Percentiles rank a stretch among this genome's conserved stretches.
Evolutionary conservation across 2,888 invertebrate species (phyloP).

Genomic region (Drosophila neutralis): DNA sequence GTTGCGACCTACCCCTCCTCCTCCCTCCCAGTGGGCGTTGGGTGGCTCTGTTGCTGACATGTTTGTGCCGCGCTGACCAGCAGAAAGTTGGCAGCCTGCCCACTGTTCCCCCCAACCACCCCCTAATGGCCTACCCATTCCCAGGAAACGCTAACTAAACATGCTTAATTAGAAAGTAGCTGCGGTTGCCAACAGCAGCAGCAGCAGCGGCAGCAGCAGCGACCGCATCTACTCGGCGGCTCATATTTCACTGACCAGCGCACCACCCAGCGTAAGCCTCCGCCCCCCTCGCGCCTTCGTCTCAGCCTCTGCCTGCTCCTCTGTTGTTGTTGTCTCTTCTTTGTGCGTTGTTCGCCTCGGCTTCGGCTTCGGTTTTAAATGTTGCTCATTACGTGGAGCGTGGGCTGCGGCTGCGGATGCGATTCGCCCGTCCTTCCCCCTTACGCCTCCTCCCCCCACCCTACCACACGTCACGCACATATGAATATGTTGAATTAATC

Average conservation of each 20-base stretch:
- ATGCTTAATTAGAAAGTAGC: conserved; percentile 82
- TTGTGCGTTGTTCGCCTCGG: conserved; percentile 8
- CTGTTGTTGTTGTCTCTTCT: conserved; percentile 31
- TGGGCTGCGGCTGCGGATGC: conserved; percentile 20
- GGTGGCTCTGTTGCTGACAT: conserved; percentile 66
- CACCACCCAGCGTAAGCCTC: conserved; percentile 3
- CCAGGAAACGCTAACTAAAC: conserved; percentile 69
- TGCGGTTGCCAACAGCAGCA: conserved; percentile 59
- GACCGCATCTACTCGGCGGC: conserved; percentile 35
- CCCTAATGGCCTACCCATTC: conserved; percentile 7
- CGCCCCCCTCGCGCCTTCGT: neutral
- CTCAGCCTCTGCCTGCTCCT: neutral
- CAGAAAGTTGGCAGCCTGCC: conserved; percentile 25
- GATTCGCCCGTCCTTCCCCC: conserved; percentile 5
- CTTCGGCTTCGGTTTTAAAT: conserved; percentile 12
- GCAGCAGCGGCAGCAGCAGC: conserved; percentile 7
- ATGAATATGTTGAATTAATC: conserved; percentile 81
- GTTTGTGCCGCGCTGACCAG: conserved; percentile 41
- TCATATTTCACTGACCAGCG: conserved; percentile 75
- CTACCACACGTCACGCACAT: conserved; percentile 62
- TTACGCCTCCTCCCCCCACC: neutral
- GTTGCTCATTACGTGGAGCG: conserved; percentile 42
- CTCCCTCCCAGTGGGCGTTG: conserved; percentile 9
- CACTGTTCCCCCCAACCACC: neutral
- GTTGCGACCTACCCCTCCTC: conserved; percentile 4